These are phyloP conservation scores for Dynastes grantii DNA, from an alignment of 2,888 invertebrate genomes.

Conservation along the genomic window DNA sequence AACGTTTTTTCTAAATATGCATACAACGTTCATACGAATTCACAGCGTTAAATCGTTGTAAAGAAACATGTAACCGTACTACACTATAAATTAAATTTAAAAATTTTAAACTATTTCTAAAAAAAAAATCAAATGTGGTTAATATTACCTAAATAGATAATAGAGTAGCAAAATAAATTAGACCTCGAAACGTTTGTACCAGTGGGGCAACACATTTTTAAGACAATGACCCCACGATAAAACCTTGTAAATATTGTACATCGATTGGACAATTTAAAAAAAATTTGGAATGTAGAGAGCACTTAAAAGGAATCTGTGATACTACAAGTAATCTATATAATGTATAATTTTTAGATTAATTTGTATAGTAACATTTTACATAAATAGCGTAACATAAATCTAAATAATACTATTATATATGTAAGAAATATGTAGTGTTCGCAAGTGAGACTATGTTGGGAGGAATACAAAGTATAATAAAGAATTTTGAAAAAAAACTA, in stretches of 20 bases:
- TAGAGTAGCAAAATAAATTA: constrained; percentile 25
- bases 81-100: too few species aligned
- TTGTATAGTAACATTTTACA: constrained; percentile 49
- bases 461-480: constrained; percentile 23
- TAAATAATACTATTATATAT: constrained; percentile 18
- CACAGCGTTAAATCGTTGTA: too few species aligned
- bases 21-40: too few species aligned
- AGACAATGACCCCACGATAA: constrained; percentile 43
- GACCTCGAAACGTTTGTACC: constrained; percentile 20
- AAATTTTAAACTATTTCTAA: constrained; percentile 3
- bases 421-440: constrained; percentile 28
- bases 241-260: constrained; percentile 37
- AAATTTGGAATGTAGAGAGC: constrained; percentile 44
- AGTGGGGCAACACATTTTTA: constrained; percentile 43
- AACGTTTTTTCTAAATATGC: not conserved
- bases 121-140: too few species aligned
- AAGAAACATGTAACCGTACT: too few species aligned
- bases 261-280: constrained; percentile 40
- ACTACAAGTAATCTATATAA: constrained; percentile 52
- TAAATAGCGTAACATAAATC: constrained; percentile 22
- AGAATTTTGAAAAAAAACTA: not conserved
- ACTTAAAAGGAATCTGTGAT: constrained; percentile 52
- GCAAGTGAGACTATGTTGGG: constrained; percentile 36
- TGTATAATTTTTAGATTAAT: constrained; percentile 50
- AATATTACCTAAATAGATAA: not conserved